Evolutionary conservation across 2,797 vertebrate species (phyloP), one percentile per base, ranked within the genome.

Genomic region (Perodicticus potto): DNA sequence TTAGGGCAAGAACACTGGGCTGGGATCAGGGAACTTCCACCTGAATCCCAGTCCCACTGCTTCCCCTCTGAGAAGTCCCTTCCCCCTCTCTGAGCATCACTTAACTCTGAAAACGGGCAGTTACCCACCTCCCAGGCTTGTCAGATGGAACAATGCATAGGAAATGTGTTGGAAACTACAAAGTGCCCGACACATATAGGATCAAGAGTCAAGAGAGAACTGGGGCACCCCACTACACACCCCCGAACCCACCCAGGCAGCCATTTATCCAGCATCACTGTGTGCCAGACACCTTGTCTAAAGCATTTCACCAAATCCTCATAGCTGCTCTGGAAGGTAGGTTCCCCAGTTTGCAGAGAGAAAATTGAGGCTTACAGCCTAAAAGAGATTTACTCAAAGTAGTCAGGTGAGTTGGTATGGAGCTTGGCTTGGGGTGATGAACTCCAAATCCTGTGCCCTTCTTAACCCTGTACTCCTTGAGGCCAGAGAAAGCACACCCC

Each of bases 361-460:
- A 63, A 94, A 77, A 72, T 77, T 45, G 69, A 93, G 49, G 29
- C 61, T 94, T 80, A 29, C 72, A 43, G 55, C 20, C 32, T 40
- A 1, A 67, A 81, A 87, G 49, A 14, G 6, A 27, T 55, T 84
- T 67, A 32, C 8, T 76, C 57, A 29, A 83, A 49, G 73, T 77
- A 12, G 25, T 3, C 6, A 61, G 27, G 43, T 1, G 22, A 63
- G 11, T 1, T 45, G 43, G 5, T 16, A 0, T 5, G 12, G n/a
- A 84, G 10, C 65, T 45, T 9, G 25, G 40, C 57, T 69, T 32
- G 20, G n/a, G 45, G 37, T 2, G 0, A 61, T 32, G 29, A 32
- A 43, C 55, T 34, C 14, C 27, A 6, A 69, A 22, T 27, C 53
- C 63, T 34, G 32, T 55, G 77, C 29, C 84, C 45, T 80, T 23